A percentile compares a stretch with the other conserved stretches of the same genome.
These are phyloP conservation scores for Drosophila cognata DNA, from an alignment of 2,888 invertebrate genomes.

Conservation along the genomic window DNA sequence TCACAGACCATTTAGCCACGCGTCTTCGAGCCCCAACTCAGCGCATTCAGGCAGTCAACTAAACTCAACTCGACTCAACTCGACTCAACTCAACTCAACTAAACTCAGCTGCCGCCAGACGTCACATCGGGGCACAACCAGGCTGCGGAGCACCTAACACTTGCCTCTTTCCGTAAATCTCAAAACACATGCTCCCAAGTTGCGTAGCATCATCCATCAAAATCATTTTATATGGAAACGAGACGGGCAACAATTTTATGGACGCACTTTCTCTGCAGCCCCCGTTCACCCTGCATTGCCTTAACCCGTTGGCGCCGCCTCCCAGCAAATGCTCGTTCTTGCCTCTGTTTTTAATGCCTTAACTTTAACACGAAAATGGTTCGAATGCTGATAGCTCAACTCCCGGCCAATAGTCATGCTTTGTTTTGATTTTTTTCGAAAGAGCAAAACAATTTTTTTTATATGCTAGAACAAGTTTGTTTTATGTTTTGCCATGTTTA, in stretches of 20 bases:
- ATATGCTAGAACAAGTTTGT: conserved; percentile 55
- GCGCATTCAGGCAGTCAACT: conserved; percentile 67
- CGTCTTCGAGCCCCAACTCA: conserved; percentile 59
- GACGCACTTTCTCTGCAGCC: conserved; percentile 42
- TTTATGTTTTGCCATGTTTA: conserved; percentile 49
- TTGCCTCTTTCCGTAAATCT: conserved; percentile 61
- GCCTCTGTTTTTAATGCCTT: conserved; percentile 47
- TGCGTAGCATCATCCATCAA: conserved; percentile 79
- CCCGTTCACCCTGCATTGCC: conserved; percentile 5
- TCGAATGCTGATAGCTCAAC: conserved; percentile 32
- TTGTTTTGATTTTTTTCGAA: conserved; percentile 56
- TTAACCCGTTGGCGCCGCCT: conserved; percentile 64
- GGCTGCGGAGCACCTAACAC: conserved; percentile 20
- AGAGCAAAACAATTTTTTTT: conserved; percentile 46
- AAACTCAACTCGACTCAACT: conserved; percentile 25
- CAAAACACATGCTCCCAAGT: conserved; percentile 77
- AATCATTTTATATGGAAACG: conserved; percentile 79
- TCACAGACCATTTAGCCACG: conserved; percentile 74
- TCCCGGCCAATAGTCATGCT: conserved; percentile 35
- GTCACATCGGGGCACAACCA: conserved; percentile 32
- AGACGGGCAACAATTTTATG: conserved; percentile 71
- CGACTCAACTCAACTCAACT: conserved; percentile 24
- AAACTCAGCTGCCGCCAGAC: conserved; percentile 42
- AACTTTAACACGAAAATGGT: conserved; percentile 62
- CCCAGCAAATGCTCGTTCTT: conserved; percentile 41